phyloP scores from a whole-genome alignment of 2,113 vertebrate species.

The Clarias macrocephalus region DNA sequence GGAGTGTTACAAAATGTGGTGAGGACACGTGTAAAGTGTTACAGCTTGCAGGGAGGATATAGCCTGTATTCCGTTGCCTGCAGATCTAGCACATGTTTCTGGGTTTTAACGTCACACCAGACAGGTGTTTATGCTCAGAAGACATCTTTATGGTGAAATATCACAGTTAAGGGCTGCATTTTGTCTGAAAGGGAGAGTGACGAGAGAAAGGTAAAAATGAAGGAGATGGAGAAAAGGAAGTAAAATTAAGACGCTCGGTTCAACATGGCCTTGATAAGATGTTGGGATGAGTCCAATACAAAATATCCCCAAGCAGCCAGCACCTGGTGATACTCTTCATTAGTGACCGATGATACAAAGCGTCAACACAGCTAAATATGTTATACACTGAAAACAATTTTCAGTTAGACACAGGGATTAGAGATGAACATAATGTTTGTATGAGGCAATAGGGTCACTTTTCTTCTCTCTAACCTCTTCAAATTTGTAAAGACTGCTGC shows the following conservation, averaged over 20 bases:
- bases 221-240: slow-evolving; percentile 23
- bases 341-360: slow-evolving; percentile 30
- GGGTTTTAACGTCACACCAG: slow-evolving; percentile 22
- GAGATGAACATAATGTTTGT: not conserved
- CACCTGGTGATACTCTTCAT: slow-evolving; percentile 52
- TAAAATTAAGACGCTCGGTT: slow-evolving; percentile 24
- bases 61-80: not conserved
- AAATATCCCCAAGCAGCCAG: slow-evolving; percentile 39
- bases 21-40: slow-evolving; percentile 12
- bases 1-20: slow-evolving; percentile 4
- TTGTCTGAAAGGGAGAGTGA: slow-evolving; percentile 21
- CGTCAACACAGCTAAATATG: not conserved
- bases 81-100: slow-evolving; percentile 12
- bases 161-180: slow-evolving; percentile 34
- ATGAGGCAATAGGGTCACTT: not conserved
- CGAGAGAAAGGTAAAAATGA: slow-evolving; percentile 39
- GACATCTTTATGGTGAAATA: slow-evolving; percentile 49
- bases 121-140: slow-evolving; percentile 56
- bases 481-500: not conserved
- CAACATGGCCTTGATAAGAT: slow-evolving; percentile 51
- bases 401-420: not conserved
- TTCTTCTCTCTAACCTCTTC: no score
- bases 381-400: not conserved
- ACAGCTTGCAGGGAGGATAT: not conserved
- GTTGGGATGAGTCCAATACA: slow-evolving; percentile 54